Conservation (phyloP, 1,140 invertebrate genomes). For the Metaphire vulgaris region DNA sequence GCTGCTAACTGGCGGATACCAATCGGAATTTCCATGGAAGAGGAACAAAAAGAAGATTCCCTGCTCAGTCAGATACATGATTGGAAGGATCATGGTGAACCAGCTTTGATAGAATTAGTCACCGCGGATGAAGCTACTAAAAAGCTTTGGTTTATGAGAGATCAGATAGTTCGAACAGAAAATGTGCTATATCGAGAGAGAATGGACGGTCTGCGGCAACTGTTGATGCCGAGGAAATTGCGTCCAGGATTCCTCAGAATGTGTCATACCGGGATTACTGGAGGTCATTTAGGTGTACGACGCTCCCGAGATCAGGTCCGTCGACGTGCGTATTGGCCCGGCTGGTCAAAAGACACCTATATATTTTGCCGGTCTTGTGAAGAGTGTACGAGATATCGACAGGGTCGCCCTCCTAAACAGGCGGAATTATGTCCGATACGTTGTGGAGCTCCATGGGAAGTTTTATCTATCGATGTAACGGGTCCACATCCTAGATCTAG, state of each 20-base stretch:
- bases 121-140: not conserved
- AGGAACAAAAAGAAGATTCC: not conserved
- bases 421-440: not conserved
- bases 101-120: too few species aligned
- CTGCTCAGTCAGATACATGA: not conserved
- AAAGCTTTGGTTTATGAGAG: not conserved
- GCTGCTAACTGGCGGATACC: not conserved
- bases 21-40: not conserved
- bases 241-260: not conserved
- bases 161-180: not conserved
- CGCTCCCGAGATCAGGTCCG: not conserved
- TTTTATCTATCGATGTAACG: too few species aligned
- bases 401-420: not conserved
- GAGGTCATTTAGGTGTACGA: not conserved
- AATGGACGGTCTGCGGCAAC: not conserved
- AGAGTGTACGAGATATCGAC: not conserved
- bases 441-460: too few species aligned
- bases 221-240: not conserved
- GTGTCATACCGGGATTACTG: not conserved
- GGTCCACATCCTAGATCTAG: constrained; percentile 5
- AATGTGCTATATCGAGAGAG: not conserved
- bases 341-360: not conserved
- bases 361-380: not conserved
- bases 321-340: not conserved
- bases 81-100: too few species aligned